Conservation (phyloP, 2,888 invertebrate species). For the Aphodius granarius region DNA sequence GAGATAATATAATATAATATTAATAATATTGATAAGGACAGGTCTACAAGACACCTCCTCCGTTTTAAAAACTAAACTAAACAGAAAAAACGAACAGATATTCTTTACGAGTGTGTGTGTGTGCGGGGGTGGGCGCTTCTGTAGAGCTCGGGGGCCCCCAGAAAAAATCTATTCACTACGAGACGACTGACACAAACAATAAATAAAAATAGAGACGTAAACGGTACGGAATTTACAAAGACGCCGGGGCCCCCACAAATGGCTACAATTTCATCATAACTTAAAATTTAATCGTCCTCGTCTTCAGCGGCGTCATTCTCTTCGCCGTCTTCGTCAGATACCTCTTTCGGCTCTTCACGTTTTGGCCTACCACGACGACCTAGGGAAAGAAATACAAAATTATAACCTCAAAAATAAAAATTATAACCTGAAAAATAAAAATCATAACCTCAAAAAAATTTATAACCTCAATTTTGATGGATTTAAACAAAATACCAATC, state of each 20-base stretch:
- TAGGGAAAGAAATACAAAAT: conserved; percentile 23
- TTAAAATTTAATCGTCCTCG: conserved; percentile 43
- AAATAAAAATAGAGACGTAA: neutral
- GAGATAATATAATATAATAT: neutral
- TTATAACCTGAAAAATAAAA: neutral
- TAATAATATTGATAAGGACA: neutral
- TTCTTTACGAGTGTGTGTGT: neutral
- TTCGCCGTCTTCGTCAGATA: conserved; percentile 52
- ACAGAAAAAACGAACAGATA: neutral
- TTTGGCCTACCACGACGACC: conserved; percentile 55
- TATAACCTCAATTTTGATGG: neutral
- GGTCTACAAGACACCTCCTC: neutral
- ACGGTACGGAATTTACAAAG: neutral
- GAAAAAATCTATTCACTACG: neutral
- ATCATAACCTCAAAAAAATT: neutral
- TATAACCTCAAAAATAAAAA: neutral
- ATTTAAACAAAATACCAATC: neutral
- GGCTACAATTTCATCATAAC: neutral
- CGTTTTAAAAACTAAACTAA: neutral
- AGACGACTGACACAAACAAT: neutral
- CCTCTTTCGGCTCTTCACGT: conserved; percentile 50
- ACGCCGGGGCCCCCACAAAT: neutral
- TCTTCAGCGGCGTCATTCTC: conserved; percentile 50
- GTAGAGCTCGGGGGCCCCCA: neutral
- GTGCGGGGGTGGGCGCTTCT: neutral